A percentile compares a stretch with the other conserved stretches of the same genome.
Evolutionary conservation across 2,888 invertebrate species (phyloP).

Genomic region (Metopia argyrocephala): DNA sequence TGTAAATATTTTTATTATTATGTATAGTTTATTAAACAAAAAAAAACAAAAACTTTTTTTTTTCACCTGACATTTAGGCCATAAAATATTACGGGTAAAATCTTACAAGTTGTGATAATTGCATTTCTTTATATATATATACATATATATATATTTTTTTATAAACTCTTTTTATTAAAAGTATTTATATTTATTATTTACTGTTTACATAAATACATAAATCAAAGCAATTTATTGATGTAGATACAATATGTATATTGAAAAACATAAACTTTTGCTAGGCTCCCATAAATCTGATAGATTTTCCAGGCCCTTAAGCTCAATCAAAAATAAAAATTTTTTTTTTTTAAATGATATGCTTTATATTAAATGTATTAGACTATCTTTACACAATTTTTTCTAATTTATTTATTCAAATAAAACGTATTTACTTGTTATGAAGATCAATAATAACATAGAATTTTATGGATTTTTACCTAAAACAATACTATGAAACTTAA

Average conservation of each 20-base stretch:
- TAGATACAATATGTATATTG: not conserved
- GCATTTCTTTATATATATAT: too few relatives aligned
- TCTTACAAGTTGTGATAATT: not conserved
- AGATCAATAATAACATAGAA: not conserved
- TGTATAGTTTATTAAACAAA: too few relatives aligned
- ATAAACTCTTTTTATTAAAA: too few relatives aligned
- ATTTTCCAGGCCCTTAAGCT: not conserved
- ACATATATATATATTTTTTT: too few relatives aligned
- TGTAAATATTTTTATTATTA: not conserved
- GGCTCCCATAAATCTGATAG: not conserved
- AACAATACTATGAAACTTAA: not conserved
- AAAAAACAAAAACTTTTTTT: too few relatives aligned
- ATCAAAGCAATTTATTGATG: too few relatives aligned
- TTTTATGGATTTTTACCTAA: constrained; percentile 10
- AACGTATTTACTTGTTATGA: not conserved
- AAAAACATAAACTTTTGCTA: not conserved
- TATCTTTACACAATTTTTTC: not conserved
- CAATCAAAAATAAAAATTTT: not conserved
- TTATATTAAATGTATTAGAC: not conserved
- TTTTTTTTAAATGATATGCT: too few relatives aligned
- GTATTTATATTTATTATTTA: too few relatives aligned
- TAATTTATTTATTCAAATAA: not conserved
- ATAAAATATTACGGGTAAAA: not conserved
- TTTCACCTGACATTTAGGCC: too few relatives aligned
- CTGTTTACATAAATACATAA: not conserved